Evolutionary conservation across 2,888 invertebrate genomes (phyloP).

Genomic region (Melanchra persicariae): DNA sequence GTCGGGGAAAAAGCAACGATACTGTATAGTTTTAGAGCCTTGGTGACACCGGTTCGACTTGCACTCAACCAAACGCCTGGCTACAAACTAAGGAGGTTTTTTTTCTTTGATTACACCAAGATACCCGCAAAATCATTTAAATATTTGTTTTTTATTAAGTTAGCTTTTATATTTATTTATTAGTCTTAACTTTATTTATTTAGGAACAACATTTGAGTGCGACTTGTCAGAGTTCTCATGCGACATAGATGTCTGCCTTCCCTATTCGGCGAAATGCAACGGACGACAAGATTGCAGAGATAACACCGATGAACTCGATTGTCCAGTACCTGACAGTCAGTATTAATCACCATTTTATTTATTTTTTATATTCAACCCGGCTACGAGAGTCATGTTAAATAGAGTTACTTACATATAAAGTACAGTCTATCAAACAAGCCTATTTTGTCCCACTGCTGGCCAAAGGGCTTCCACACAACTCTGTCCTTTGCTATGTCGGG

Average conservation of each 20-base stretch:
- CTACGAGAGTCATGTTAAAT: background rate
- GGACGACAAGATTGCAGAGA: slow-evolving; percentile 85
- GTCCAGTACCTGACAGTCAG: slow-evolving; percentile 65
- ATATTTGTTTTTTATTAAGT: background rate
- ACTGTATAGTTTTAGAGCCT: background rate
- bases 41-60: background rate
- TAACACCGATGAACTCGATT: slow-evolving; percentile 81
- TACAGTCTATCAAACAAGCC: too few species aligned
- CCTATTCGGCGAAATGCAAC: slow-evolving; percentile 83
- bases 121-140: too few species aligned
- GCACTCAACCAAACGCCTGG: background rate
- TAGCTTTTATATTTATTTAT: slow-evolving; percentile 5
- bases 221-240: slow-evolving; percentile 81
- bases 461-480: too few species aligned
- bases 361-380: background rate
- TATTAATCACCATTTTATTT: slow-evolving; percentile 46
- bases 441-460: too few species aligned
- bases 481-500: too few species aligned
- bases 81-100: too few species aligned
- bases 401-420: background rate
- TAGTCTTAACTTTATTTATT: slow-evolving; percentile 9
- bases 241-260: slow-evolving; percentile 89
- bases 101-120: too few species aligned
- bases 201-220: slow-evolving; percentile 74
- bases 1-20: background rate